phyloP scores from a whole-genome alignment of 2,113 vertebrate species.

The Motacilla alba region DNA sequence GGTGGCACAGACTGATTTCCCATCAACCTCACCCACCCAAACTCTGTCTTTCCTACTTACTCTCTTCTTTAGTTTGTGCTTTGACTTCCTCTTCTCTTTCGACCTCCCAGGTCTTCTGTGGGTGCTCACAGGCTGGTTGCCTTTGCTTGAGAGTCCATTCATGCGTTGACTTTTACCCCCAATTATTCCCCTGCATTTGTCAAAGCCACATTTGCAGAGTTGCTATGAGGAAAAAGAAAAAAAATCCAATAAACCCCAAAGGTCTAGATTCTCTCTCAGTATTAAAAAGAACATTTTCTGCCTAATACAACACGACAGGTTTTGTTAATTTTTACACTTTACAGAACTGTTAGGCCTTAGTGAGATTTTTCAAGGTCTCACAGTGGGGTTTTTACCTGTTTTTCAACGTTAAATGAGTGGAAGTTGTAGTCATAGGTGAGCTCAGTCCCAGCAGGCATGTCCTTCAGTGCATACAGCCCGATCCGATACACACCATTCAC shows the following conservation, averaged over 20 bases:
- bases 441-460: conserved; percentile 90
- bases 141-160: conserved; percentile 86
- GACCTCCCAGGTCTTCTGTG: conserved; percentile 84
- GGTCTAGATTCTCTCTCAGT: background rate
- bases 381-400: conserved; percentile 80
- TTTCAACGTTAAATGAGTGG: conserved; percentile 96
- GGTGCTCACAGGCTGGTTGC: conserved; percentile 70
- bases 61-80: conserved; percentile 96
- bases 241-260: background rate
- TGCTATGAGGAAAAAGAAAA: conserved; percentile 75
- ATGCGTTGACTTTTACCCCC: conserved; percentile 95
- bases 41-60: conserved; percentile 67
- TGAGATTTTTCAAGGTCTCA: background rate
- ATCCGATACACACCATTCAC: conserved; percentile 97
- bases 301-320: background rate
- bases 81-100: conserved; percentile 97
- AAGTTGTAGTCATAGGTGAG: conserved; percentile 99
- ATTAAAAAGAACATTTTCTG: background rate
- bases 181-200: conserved; percentile 96
- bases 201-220: conserved; percentile 94
- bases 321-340: background rate
- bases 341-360: background rate
- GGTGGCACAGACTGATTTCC: background rate
- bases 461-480: conserved; percentile 93
- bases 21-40: background rate